Conservation (phyloP, 2,113 vertebrate species). For the Artemisiospiza belli region DNA sequence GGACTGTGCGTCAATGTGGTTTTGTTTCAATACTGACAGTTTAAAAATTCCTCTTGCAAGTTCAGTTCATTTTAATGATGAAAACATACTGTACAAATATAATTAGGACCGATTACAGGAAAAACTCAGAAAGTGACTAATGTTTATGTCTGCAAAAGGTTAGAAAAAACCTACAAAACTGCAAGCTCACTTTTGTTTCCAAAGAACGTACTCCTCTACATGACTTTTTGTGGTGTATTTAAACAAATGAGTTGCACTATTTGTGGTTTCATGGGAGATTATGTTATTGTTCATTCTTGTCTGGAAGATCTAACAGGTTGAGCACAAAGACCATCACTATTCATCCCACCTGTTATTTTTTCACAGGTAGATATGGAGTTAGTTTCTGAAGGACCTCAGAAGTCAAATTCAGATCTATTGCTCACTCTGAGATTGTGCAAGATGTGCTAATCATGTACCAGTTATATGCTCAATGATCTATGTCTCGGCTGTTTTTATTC, state of each 20-base stretch:
- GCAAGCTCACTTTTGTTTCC: constrained; percentile 1
- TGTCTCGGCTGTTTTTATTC: neutral
- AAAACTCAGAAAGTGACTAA: constrained; percentile 28
- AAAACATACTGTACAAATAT: neutral
- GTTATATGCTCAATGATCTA: neutral
- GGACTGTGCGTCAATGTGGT: neutral
- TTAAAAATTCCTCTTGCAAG: neutral
- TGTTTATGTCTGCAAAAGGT: constrained; percentile 18
- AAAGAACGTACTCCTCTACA: neutral
- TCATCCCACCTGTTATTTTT: neutral
- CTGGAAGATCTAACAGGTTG: neutral
- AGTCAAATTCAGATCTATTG: neutral
- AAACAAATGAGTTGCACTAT: neutral
- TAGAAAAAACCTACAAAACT: neutral
- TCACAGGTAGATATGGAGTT: neutral
- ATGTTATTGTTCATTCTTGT: neutral
- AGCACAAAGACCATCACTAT: neutral
- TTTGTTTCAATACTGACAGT: neutral
- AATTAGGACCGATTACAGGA: constrained; percentile 1
- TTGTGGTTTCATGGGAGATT: neutral
- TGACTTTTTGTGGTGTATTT: neutral
- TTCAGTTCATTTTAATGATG: neutral
- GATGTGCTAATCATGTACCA: neutral
- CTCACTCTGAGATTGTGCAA: neutral
- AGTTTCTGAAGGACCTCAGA: neutral